Evolutionary conservation across 2,888 invertebrate genomes (phyloP).

Genomic region (Venusia cambrica): DNA sequence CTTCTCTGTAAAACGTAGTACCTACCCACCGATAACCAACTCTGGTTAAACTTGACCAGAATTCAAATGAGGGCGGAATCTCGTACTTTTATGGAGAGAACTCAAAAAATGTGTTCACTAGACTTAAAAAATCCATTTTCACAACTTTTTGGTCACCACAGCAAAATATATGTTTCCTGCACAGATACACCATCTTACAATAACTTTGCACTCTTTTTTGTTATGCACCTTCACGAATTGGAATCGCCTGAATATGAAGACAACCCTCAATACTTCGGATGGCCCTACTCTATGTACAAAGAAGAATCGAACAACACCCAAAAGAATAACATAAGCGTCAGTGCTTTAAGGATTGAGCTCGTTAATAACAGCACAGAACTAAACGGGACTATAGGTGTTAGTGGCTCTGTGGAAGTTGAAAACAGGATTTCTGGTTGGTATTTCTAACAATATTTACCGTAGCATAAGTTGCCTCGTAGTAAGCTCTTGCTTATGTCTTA

Average conservation of each 20-base stretch:
- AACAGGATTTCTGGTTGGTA: constrained; percentile 27
- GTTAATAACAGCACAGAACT: constrained; percentile 2
- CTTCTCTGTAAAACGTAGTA: too few relatives aligned
- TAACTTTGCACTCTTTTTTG: constrained; percentile 11
- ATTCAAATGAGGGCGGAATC: too few relatives aligned
- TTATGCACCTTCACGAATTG: constrained; percentile 1
- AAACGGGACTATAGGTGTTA: background rate
- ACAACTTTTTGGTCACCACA: constrained; percentile 3
- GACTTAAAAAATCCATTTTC: too few relatives aligned
- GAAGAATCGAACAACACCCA: constrained; percentile 2
- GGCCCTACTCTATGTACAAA: constrained; percentile 10
- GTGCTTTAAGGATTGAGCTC: too few relatives aligned
- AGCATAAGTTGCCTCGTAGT: too few relatives aligned
- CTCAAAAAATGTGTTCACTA: too few relatives aligned
- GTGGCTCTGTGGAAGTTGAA: constrained; percentile 11
- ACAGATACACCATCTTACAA: constrained; percentile 16
- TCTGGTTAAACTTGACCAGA: too few relatives aligned
- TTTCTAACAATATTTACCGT: background rate
- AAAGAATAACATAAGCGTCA: background rate
- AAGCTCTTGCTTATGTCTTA: too few relatives aligned
- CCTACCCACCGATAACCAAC: too few relatives aligned
- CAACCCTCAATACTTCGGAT: background rate
- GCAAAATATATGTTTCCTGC: constrained; percentile 6
- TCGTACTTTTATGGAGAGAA: too few relatives aligned
- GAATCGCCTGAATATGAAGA: constrained; percentile 3